Base-by-base conservation (phyloP, 2,113 vertebrate species). In the Saimiri boliviensis region DNA sequence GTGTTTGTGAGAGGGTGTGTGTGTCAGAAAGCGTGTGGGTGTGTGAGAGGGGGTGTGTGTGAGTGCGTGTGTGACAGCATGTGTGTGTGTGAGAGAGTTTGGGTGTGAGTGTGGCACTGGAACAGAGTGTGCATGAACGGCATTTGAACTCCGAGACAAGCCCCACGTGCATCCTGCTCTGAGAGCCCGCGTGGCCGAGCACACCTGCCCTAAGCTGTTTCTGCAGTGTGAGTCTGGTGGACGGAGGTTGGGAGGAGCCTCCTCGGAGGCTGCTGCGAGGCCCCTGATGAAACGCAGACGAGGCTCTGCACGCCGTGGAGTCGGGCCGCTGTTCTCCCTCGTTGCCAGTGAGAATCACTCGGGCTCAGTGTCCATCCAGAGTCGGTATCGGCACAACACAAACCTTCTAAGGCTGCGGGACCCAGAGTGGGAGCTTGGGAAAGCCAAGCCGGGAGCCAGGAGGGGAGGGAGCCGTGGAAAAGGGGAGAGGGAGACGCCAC, bases 241-340 rank as follows among this genome's bases (percentile, higher is more conserved):
- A n/a, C 0, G 25, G 20, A 23, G 20, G 37, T 25, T 12, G n/a
- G 2, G 74, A 35, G 8, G 23, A 8, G 16, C 10, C n/a, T 23
- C 47, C 73, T n/a, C 82, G 13, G 56, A 47, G 73, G 40, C 40
- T 35, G 30, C 47, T 13, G 21, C 27, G 10, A 37, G 56, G 35
- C 20, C 11, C 56, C 71, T 6, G 5, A 23, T 3, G 23, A 23
- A 20, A 12, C 9, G 17, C 45, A 4, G 35, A 8, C 6, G 42
- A 42, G 8, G 42, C 20, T 20, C n/a, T 0, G 4, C 21, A 8
- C 21, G 60, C 52, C 25, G 32, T 9, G 1, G 10, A 7, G 37
- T 10, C 32, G 1, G 3, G 1, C 19, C 19, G 17, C 2, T 0
- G 10, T 0, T 6, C 85, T 32, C 56, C 52, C 30, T 8, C 4